Base-by-base conservation (phyloP, 1,140 invertebrate species). In the Ylistrum balloti region DNA sequence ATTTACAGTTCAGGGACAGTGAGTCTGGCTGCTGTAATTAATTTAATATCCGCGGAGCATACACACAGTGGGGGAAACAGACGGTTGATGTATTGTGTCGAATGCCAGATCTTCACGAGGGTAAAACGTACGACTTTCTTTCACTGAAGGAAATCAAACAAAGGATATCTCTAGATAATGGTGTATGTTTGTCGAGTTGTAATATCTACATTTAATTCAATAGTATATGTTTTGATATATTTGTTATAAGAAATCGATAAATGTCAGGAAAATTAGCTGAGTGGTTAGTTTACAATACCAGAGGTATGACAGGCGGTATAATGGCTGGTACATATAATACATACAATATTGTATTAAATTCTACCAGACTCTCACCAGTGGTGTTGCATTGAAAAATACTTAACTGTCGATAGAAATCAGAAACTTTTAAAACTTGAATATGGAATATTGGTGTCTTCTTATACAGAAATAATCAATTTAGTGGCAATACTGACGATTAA, bases 21-120 rank as follows among this genome's bases (percentile, higher is more conserved):
- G 22, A 74, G 56, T 74, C 56, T 74, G 56, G 56, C 56, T 74
- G 56, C 17, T 74, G 56, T 74, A 28, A 74, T 74, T n/a, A 28
- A 74, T 28, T 28, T 74, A 9, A 74, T 74, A 74, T n/a, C 56
- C 56, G 22, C 22, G 17, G 56, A 9, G 22, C 9, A 28, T 9
- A 74, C 28, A n/a, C 56, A 74, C 56, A 74, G 20, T 17, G 28
- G 28, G 56, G 41, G 20, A 45, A 45, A 45, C 41, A 45, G 41
- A 9, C 41, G 41, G 56, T 28, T 74, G 56, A 74, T 74, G 56
- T 74, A 74, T 74, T 74, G 56, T 74, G 56, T 74, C 56, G 56
- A 74, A 74, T 74, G 56, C 56, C 56, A 74, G 56, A n/a, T 74
- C 56, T 74, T 74, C 22, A n/a, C 15, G 13, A 22, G 45, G 20